Evolutionary conservation across 2,113 vertebrate species (phyloP), one percentile per base, ranked within the genome.

Genomic region (Mastomys coucha): DNA sequence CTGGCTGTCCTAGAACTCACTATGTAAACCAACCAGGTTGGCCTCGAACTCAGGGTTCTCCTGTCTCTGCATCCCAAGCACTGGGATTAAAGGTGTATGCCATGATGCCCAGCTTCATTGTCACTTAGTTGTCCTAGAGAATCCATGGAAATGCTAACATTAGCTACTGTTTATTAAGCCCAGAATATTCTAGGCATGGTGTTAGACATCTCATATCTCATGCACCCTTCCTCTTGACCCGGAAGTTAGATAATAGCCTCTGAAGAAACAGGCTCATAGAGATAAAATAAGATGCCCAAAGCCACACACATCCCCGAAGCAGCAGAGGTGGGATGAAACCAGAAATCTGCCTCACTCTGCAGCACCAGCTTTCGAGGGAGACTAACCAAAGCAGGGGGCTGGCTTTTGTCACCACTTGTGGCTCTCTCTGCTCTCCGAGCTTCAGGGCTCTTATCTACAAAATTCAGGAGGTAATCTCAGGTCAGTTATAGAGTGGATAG

Each of bases 201-300:
- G 49, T 65, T 80, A 88, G 82, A 53, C 42, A 45, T 33, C 69
- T 93, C 45, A 36, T 17, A 42, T n/a, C 72, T 22, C 56, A 42
- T 45, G 3, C 26, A 91, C 81, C 49, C 58, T 16, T 76, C 49
- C 67, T 17, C 20, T 36, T 19, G 60, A 56, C 10, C 24, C 28
- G 42, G 51, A 17, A 78, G 24, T 22, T 19, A 63, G 67, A 7
- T 56, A 73, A 26, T 58, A 1, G 12, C 36, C 81, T 84, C 45
- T 24, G 49, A 90, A 39, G 65, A 96, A 89, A 80, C 42, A 92
- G 63, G 56, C 81, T 93, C 75, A 93, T 81, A 92, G 53, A 93
- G 49, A 65, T 88, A 42, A 88, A 93, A 33, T 93, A 45, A 84
- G 24, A n/a, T 78, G 6, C n/a, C 56, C 42, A 75, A 91, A 91